Evolutionary conservation across 2,113 vertebrate genomes (phyloP), one percentile per base, ranked within the genome.

Genomic region (Lates calcarifer): DNA sequence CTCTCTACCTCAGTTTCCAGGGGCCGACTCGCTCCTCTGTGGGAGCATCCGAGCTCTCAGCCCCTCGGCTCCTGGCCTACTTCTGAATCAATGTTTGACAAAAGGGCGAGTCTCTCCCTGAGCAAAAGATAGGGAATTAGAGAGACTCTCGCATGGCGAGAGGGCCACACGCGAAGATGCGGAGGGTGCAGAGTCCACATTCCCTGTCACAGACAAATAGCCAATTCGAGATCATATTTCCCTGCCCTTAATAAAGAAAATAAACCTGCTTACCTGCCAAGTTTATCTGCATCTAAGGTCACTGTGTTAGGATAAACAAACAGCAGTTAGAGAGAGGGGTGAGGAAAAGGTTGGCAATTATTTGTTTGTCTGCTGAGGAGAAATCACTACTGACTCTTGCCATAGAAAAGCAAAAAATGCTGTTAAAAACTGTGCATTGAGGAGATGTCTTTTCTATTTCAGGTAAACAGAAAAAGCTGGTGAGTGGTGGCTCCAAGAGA

Each of bases 31-130:
- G 33, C 62, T 80, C 79, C 82, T 93, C 90, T 76, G 83, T 71
- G 90, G 86, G 87, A 90, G 75, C 77, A 74, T 31, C 72, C 58
- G 26, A 76, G 89, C 86, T 68, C 66, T 62, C 29, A 47, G 87
- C 87, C 92, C 90, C 91, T 84, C 53, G 66, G 91, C 92, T 92
- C 85, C 81, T 91, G 91, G 86, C 93, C 91, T 93, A 92, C 90
- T 93, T 94, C 90, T 91, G 85, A 92, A 92, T 93, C 90, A 89
- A 83, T 92, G 92, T 94, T 94, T 93, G 90, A 92, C 90, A 91
- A 90, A 65, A 89, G 82, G 91, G 83, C 77, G 55, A 90, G 80
- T 77, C 84, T 90, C 85, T 92, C 84, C 84, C 79, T 78, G 76
- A 91, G 90, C 81, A 78, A 77, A 81, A 88, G 74, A 84, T 13